Conservation (phyloP, 2,888 invertebrate species). For the Apoderus coryli region DNA sequence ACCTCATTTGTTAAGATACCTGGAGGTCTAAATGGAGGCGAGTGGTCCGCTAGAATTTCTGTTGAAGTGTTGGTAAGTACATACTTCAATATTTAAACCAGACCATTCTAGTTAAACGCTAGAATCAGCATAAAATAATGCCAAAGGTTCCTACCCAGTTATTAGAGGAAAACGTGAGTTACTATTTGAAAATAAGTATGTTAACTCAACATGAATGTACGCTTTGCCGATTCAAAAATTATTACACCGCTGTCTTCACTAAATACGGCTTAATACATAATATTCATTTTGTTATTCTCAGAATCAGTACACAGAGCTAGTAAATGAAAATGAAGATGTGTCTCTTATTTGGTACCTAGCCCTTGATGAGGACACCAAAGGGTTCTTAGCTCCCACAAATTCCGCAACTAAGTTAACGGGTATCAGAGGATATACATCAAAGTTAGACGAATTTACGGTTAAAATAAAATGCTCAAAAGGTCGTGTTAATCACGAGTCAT, state of each 20-base stretch:
- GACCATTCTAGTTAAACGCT: no score
- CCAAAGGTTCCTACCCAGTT: no score
- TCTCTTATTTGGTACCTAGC: conserved; percentile 72
- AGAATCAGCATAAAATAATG: no score
- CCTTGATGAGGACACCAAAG: conserved; percentile 56
- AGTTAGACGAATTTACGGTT: conserved; percentile 62
- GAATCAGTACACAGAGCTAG: conserved; percentile 14
- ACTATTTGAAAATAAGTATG: no score
- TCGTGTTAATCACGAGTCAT: conserved; percentile 52
- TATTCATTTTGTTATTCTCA: conserved; percentile 4
- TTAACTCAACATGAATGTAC: no score
- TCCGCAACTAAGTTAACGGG: conserved; percentile 42
- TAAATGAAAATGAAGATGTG: conserved; percentile 34
- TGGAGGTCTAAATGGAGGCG: conserved; percentile 72
- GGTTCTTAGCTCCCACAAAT: conserved; percentile 37
- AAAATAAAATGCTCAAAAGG: conserved; percentile 36
- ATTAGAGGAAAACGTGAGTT: no score
- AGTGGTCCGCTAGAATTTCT: conserved; percentile 80
- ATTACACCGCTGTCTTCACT: neutral
- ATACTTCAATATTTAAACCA: no score
- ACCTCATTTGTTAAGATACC: conserved; percentile 82
- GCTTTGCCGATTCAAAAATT: no score
- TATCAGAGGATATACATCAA: conserved; percentile 60
- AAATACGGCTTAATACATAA: neutral
- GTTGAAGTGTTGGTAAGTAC: conserved; percentile 42